phyloP scores from a whole-genome alignment of 2,113 vertebrate genomes.

The Meleagris gallopavo region DNA sequence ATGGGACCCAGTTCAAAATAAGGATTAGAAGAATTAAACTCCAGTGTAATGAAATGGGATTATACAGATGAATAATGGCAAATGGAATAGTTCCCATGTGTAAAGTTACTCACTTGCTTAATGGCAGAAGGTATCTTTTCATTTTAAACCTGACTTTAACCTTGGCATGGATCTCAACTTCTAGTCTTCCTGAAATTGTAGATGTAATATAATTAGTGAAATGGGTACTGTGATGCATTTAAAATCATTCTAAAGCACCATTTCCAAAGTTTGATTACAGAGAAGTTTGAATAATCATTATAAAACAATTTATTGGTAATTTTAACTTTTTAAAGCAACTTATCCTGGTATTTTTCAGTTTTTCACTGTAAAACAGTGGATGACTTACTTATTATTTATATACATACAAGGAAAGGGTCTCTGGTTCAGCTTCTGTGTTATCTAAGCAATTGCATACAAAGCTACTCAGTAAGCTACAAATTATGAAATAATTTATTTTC shows the following conservation, averaged over 20 bases:
- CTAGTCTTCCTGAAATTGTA: not conserved
- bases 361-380: not conserved
- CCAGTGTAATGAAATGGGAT: not conserved
- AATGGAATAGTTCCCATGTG: not conserved
- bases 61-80: not conserved
- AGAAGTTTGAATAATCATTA: not conserved
- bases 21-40: constrained; percentile 26
- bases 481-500: not conserved
- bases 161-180: not conserved
- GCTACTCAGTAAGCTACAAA: not conserved
- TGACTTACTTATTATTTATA: not conserved
- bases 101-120: constrained; percentile 18
- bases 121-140: not conserved
- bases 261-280: not conserved
- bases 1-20: not conserved
- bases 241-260: not conserved
- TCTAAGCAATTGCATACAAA: not conserved
- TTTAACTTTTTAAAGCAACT: not conserved
- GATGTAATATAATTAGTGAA: not conserved
- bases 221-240: not conserved
- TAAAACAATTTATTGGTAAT: not conserved
- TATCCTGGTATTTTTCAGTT: not conserved
- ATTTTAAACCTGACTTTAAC: constrained; percentile 23
- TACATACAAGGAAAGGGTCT: not conserved
- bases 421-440: not conserved